phyloP scores from a whole-genome alignment of 1,140 invertebrate species.

The Drosophila littoralis region DNA sequence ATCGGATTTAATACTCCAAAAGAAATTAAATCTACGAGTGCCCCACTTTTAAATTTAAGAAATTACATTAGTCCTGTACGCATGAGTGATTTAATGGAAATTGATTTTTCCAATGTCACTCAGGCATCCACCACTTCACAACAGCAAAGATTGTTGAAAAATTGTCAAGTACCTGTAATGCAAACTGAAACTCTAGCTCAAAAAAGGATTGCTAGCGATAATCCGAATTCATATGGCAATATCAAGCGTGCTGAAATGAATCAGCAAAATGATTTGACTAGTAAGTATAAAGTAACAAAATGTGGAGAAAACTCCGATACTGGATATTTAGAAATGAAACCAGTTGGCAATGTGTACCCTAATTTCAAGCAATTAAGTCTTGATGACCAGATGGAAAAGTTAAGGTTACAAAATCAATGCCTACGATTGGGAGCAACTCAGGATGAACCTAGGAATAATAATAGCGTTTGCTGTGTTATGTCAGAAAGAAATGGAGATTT shows the following conservation, averaged over 20 bases:
- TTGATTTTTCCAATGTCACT: conserved; percentile 88
- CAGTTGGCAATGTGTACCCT: conserved; percentile 59
- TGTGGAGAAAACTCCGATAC: conserved; percentile 34
- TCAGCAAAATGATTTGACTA: conserved; percentile 27
- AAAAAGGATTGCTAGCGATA: conserved; percentile 53
- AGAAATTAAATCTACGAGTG: conserved; percentile 86
- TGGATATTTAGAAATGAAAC: conserved; percentile 85
- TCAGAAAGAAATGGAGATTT: conserved; percentile 29
- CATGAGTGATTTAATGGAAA: conserved; percentile 92
- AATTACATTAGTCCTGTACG: conserved; percentile 88
- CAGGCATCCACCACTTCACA: conserved; percentile 30
- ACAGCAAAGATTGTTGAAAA: conserved; percentile 33
- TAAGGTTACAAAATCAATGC: conserved; percentile 31
- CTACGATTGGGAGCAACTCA: neutral
- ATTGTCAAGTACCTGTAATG: conserved; percentile 29
- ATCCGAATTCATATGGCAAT: conserved; percentile 33
- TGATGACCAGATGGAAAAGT: conserved; percentile 46
- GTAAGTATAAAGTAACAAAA: conserved; percentile 13
- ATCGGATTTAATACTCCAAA: conserved; percentile 16
- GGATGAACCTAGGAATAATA: conserved; percentile 31
- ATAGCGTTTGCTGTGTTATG: conserved; percentile 11
- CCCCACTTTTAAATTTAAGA: conserved; percentile 86
- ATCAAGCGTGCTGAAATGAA: conserved; percentile 38
- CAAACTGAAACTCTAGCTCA: conserved; percentile 29
- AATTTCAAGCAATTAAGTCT: conserved; percentile 29